Evolutionary conservation across 2,113 vertebrate species (phyloP), one percentile per base, ranked within the genome.

Genomic region (Trogon surrucura): DNA sequence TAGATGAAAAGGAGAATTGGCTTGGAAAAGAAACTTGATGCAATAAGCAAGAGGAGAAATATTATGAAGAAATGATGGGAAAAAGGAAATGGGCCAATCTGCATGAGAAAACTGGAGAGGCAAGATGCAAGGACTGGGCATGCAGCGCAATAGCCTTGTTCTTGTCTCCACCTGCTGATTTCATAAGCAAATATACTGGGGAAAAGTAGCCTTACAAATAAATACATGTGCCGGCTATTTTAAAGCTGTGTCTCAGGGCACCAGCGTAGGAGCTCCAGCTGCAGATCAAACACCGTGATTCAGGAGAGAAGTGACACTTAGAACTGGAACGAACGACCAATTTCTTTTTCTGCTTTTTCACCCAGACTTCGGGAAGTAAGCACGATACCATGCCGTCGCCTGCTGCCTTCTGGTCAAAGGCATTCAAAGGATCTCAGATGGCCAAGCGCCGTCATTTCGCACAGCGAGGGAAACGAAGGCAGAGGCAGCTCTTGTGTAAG

Each of bases 161-260:
- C 74, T 15, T 95, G 67, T 93, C 93, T 95, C 94, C 85, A 96
- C 85, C 93, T 96, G 95, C 88, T 78, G 91, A 96, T 89, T 29
- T 32, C 41, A 32, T 7, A 10, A 72, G 82, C 67, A 73, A 90
- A 90, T 34, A 57, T 51, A 29, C 74, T 67, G 51, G 41, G 30
- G 47, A 60, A 48, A 58, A 34, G n/a, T 16, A n/a, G 5, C 65
- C 56, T 26, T 8, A 4, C 23, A 34, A 25, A 65, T 4, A 61
- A 47, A 54, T 14, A 44, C 20, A 10, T 6, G 13, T 8, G 32
- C n/a, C 13, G 1, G 19, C 11, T 34, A 15, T 10, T 26, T 9
- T 9, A 53, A 32, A 44, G 78, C 61, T 19, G 32, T 3, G 18
- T 20, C 60, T 50, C 4, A 2, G 44, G 34, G 65, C 65, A 29